Base-by-base conservation (phyloP, 2,888 invertebrate species). In the Euproctis similis region DNA sequence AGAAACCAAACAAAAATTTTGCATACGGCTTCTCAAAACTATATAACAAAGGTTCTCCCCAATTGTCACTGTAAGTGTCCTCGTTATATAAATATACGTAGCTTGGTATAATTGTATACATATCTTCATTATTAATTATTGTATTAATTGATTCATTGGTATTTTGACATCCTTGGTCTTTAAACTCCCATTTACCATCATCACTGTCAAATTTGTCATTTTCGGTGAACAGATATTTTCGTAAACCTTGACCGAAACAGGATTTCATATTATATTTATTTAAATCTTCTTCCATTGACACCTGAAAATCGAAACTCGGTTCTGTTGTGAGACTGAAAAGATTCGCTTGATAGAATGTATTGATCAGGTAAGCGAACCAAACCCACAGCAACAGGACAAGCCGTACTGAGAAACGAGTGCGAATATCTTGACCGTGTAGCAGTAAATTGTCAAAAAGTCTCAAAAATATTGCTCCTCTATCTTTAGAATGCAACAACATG, bases 241-340 rank as follows among this genome's bases (percentile, higher is more conserved):
- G 27, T 12, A 73, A 37, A 1, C 42, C 42, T 0, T 8, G 1
- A 42, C 67, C 60, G 2, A 75, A 30, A 19, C 80, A 80, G 1
- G 72, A 59, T 9, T 57, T 42, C 8, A 68, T 18, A 2, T 54
- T 30, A 17, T 44, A 51, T 0, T 32, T 20, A 0, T 2, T 2
- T 1, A 69, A 26, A 12, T 67, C 65, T 1, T 53, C 39, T 3
- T 40, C 42, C 0, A 34, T 44, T 0, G 53, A 46, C 13, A 68
- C 43, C 33, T 72, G 70, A 29, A 60, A 58, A 3, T 45, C 43
- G 4, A 30, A 24, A 4, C 35, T 26, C 0, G 62, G 60, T 11
- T 60, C 36, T 1, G 54, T 52, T 2, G 43, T 50, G 1, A 64
- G 25, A 34, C 62, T 58, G n/a, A 56, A 43, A 12, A 66, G 36